A percentile compares a stretch with the other conserved stretches of the same genome.
phyloP scores from a whole-genome alignment of 1,140 invertebrate species.

The Drosophila parvula region DNA sequence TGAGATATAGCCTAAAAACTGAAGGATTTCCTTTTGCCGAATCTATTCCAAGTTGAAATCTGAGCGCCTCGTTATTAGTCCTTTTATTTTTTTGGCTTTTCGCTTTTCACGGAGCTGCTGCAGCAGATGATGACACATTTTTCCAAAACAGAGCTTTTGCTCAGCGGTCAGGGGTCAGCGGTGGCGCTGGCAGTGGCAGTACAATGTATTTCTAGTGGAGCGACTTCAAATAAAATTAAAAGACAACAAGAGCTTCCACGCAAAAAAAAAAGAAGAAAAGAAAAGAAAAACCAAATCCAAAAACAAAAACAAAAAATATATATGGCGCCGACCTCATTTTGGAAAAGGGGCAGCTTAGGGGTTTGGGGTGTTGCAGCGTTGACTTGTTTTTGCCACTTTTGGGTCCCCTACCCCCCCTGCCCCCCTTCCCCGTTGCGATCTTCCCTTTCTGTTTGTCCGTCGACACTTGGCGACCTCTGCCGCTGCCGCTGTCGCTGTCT shows the following conservation, averaged over 20 bases:
- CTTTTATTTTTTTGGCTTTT: conserved; percentile 10
- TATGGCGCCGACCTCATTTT: conserved; percentile 78
- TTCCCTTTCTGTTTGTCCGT: conserved; percentile 51
- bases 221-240: conserved; percentile 78
- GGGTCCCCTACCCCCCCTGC: not conserved
- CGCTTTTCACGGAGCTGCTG: conserved; percentile 9
- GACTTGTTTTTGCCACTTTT: conserved; percentile 77
- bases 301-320: conserved; percentile 53
- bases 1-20: too few relatives aligned
- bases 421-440: not conserved
- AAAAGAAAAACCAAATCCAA: conserved; percentile 42
- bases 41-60: conserved; percentile 38
- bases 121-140: conserved; percentile 47
- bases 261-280: conserved; percentile 50
- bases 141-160: conserved; percentile 23
- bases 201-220: conserved; percentile 81
- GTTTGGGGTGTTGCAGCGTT: conserved; percentile 14
- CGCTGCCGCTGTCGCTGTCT: conserved; percentile 30
- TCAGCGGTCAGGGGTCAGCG: conserved; percentile 46
- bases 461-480: conserved; percentile 70
- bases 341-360: conserved; percentile 2
- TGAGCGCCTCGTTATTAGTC: conserved; percentile 66
- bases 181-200: conserved; percentile 37
- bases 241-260: conserved; percentile 38
- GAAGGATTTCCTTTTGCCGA: not conserved